Evolutionary conservation across 2,113 vertebrate genomes (phyloP).

Genomic region (Callipepla californica): DNA sequence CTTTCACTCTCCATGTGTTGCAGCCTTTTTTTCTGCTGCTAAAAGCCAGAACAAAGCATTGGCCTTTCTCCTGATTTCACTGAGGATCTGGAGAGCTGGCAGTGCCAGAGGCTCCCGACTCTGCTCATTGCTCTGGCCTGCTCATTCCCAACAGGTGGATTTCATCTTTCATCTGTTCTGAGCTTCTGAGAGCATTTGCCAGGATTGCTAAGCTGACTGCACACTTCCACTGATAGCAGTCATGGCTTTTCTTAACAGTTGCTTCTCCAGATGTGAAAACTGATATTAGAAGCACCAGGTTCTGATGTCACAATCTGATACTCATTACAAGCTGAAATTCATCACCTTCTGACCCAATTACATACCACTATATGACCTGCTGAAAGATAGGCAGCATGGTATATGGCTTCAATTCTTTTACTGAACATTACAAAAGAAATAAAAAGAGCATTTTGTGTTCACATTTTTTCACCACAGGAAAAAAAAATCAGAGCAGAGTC

Average conservation of each 20-base stretch:
- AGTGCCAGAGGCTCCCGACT: rapidly evolving
- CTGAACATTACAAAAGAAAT: background rate
- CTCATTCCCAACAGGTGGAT: background rate
- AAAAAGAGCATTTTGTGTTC: background rate
- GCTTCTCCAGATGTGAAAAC: background rate
- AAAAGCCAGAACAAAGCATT: background rate
- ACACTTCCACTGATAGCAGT: background rate
- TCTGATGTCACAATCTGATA: background rate
- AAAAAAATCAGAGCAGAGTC: background rate
- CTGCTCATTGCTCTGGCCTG: background rate
- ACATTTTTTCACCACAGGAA: background rate
- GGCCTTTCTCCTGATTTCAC: background rate
- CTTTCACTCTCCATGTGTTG: rapidly evolving
- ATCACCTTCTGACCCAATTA: background rate
- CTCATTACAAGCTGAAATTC: background rate
- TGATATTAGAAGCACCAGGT: background rate
- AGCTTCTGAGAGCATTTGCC: background rate
- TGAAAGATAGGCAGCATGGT: background rate
- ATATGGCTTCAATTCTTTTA: background rate
- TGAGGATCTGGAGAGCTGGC: background rate
- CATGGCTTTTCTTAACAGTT: background rate
- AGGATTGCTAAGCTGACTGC: background rate
- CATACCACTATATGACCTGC: background rate
- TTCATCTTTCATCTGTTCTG: background rate
- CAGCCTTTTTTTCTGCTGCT: background rate